Conservation (phyloP, 2,888 invertebrate genomes). For the Blera fallax region DNA sequence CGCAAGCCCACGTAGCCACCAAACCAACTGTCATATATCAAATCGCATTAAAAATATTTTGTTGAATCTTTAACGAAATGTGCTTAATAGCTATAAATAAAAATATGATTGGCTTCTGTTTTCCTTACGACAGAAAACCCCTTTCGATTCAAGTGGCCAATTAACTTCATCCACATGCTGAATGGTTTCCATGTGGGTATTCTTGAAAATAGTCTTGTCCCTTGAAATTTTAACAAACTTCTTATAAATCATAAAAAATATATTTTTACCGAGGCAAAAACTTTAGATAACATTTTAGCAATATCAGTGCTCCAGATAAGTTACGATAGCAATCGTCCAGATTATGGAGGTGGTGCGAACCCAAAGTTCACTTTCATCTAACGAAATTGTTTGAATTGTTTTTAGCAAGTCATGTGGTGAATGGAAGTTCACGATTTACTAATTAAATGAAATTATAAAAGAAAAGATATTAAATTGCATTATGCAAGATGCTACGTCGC, state of each 20-base stretch:
- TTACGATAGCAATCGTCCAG: background rate
- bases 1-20: background rate
- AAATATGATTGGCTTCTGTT: background rate
- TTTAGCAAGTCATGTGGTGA: conserved; percentile 1
- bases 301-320: background rate
- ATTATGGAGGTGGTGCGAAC: background rate
- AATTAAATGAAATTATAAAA: background rate
- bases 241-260: background rate
- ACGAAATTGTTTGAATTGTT: background rate
- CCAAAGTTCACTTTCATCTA: background rate
- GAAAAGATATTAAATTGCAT: background rate
- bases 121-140: background rate
- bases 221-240: background rate
- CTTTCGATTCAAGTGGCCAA: background rate
- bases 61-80: background rate
- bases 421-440: background rate
- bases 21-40: background rate
- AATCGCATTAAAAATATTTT: background rate
- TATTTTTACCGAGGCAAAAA: background rate
- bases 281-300: background rate
- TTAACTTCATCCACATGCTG: background rate
- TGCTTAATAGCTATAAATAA: background rate
- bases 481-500: background rate
- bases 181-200: background rate
- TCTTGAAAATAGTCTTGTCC: background rate